phyloP scores from a whole-genome alignment of 2,113 vertebrate genomes.

The Percopsis transmontana region DNA sequence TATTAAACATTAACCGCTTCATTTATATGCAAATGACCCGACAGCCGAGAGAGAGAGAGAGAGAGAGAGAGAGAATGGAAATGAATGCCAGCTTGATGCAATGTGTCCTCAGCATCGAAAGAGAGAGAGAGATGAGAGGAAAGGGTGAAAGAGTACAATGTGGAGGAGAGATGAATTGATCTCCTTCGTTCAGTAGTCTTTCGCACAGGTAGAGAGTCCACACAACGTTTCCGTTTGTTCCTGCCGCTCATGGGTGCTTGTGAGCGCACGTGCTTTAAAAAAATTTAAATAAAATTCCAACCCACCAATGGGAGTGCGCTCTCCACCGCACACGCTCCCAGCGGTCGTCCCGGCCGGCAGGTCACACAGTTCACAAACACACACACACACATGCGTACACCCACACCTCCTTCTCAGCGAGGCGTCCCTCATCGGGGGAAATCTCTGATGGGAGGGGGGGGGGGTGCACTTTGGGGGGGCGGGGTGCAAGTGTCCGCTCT shows the following conservation, averaged over 20 bases:
- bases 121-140: slow-evolving; percentile 37
- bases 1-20: slow-evolving; percentile 86
- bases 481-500: slow-evolving; percentile 29
- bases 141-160: slow-evolving; percentile 30
- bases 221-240: slow-evolving; percentile 34
- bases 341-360: slow-evolving; percentile 36
- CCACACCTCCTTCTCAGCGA: slow-evolving; percentile 36
- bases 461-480: neutral
- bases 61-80: slow-evolving; percentile 40
- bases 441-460: slow-evolving; percentile 3
- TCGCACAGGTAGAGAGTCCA: slow-evolving; percentile 46
- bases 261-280: neutral
- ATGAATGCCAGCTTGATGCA: slow-evolving; percentile 75
- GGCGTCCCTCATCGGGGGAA: slow-evolving; percentile 40
- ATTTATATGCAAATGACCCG: slow-evolving; percentile 84
- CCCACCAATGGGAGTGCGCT: slow-evolving; percentile 31
- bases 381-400: slow-evolving; percentile 26
- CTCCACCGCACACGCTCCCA: slow-evolving; percentile 33
- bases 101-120: slow-evolving; percentile 72
- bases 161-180: slow-evolving; percentile 3
- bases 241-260: slow-evolving; percentile 35
- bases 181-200: slow-evolving; percentile 63
- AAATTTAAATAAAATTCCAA: slow-evolving; percentile 10
- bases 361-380: slow-evolving; percentile 5
- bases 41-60: slow-evolving; percentile 42